A percentile compares a stretch with the other conserved stretches of the same genome.
These are phyloP conservation scores for Aricia artaxerxes DNA, from an alignment of 2,888 invertebrate genomes.

Conservation along the genomic window DNA sequence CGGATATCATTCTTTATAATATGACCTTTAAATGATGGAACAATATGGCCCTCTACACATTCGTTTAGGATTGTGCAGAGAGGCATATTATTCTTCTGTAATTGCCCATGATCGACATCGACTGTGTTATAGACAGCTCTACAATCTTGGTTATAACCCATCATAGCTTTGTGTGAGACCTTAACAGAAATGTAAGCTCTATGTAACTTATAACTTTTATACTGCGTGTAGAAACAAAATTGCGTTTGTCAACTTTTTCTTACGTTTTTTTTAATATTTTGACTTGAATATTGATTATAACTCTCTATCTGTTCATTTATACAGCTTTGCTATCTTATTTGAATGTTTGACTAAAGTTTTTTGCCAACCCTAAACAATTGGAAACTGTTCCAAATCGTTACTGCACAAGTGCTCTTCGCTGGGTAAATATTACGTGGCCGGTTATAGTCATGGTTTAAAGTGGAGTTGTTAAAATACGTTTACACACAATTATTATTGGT, in stretches of 20 bases:
- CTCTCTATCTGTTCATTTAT: too few species aligned
- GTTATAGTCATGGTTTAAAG: not conserved
- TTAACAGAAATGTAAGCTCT: not conserved
- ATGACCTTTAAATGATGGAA: not conserved
- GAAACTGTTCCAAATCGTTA: constrained; percentile 6
- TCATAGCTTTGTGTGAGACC: not conserved
- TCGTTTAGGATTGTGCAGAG: too few species aligned
- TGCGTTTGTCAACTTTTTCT: too few species aligned
- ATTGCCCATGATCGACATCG: not conserved
- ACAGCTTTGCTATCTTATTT: not conserved
- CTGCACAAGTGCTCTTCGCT: not conserved
- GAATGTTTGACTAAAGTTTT: not conserved
- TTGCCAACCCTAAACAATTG: not conserved
- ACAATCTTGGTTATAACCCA: too few species aligned
- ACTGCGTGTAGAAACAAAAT: too few species aligned
- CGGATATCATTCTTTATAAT: too few species aligned
- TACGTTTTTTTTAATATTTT: too few species aligned
- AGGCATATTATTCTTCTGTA: not conserved
- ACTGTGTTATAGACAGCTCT: too few species aligned
- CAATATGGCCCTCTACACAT: not conserved
- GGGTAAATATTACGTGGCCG: constrained; percentile 1
- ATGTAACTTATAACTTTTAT: too few species aligned
- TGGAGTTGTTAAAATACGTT: not conserved
- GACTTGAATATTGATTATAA: too few species aligned
- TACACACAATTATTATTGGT: not conserved